phyloP scores from a whole-genome alignment of 1,140 invertebrate species.

The Listronotus oregonensis region DNA sequence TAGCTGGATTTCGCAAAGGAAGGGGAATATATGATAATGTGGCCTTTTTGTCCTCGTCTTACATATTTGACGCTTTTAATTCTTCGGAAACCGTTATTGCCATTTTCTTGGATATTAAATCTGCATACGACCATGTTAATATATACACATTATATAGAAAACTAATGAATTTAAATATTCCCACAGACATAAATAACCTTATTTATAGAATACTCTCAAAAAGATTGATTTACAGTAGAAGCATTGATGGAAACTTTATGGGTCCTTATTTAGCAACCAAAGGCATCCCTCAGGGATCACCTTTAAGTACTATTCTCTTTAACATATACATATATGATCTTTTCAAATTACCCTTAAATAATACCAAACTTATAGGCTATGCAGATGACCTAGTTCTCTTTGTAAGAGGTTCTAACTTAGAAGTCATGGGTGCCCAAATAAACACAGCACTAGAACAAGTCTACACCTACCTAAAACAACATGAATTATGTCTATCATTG shows the following conservation, averaged over 20 bases:
- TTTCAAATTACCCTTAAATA: slow-evolving; percentile 2
- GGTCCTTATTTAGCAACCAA: slow-evolving; percentile 5
- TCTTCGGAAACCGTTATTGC: no score
- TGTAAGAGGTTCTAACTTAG: neutral
- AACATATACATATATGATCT: slow-evolving; percentile 6
- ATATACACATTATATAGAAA: no score
- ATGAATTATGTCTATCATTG: neutral
- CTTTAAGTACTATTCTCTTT: slow-evolving; percentile 4
- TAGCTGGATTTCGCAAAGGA: no score
- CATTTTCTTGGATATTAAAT: no score
- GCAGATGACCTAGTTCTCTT: slow-evolving; percentile 2
- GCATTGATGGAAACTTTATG: neutral
- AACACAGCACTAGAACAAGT: neutral
- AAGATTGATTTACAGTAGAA: neutral
- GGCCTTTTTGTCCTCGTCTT: no score
- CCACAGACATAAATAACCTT: neutral
- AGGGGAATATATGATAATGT: no score
- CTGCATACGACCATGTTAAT: no score
- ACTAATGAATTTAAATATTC: neutral
- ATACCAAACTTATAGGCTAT: slow-evolving; percentile 3
- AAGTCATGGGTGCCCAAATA: slow-evolving; percentile 8
- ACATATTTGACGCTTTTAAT: no score
- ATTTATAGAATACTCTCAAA: slow-evolving; percentile 10
- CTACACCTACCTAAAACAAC: slow-evolving; percentile 3
- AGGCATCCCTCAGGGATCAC: slow-evolving; percentile 10